These are phyloP conservation scores for Caenorhabditis inopinata DNA, from an alignment of 1,140 invertebrate genomes.

Conservation along the genomic window DNA sequence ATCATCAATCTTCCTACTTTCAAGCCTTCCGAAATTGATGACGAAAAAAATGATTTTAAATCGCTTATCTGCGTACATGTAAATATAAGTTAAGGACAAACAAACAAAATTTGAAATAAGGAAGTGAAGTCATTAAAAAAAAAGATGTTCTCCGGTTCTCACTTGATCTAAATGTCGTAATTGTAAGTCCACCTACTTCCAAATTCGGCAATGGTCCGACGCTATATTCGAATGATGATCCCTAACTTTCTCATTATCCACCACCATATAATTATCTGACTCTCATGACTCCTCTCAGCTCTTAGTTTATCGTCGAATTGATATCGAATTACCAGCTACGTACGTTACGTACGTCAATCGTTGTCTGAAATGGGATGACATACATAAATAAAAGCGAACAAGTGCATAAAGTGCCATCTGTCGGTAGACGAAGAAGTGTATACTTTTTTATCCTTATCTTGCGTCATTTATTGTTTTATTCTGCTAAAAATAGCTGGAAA, in stretches of 20 bases:
- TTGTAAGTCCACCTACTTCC: not conserved
- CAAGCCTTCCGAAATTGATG: not conserved
- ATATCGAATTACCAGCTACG: constrained; percentile 11
- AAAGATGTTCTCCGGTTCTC: too few species aligned
- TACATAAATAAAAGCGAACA: constrained; percentile 9
- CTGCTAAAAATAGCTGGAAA: not conserved
- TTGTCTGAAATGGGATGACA: not conserved
- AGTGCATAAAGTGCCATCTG: not conserved
- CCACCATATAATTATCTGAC: not conserved
- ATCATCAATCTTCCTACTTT: not conserved
- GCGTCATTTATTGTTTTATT: not conserved
- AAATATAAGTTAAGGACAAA: too few species aligned
- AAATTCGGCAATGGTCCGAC: not conserved
- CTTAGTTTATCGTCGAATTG: constrained; percentile 24
- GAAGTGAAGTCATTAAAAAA: too few species aligned
- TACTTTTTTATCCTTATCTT: not conserved
- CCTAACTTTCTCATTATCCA: not conserved
- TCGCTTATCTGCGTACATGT: too few species aligned
- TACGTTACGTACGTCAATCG: constrained; percentile 6
- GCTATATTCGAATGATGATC: not conserved
- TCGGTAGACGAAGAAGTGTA: not conserved
- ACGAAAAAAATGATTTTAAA: not conserved
- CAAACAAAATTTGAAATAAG: too few species aligned
- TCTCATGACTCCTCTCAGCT: constrained; percentile 11
- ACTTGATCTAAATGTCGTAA: not conserved